These are phyloP conservation scores for Allophyes oxyacanthae DNA, from an alignment of 2,888 invertebrate genomes.

Conservation along the genomic window DNA sequence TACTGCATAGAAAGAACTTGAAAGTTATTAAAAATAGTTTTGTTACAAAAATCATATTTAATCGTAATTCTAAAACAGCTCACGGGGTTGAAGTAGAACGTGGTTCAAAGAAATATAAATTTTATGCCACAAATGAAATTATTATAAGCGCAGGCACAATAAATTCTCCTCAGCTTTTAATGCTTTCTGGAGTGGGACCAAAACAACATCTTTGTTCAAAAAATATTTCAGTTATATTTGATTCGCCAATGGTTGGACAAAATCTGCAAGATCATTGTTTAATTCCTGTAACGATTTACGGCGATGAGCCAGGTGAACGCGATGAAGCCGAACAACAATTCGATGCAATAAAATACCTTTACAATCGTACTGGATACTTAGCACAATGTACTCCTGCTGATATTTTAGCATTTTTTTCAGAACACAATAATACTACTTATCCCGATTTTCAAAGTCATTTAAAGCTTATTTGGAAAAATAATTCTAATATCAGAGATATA, in stretches of 20 bases:
- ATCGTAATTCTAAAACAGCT: slow-evolving; percentile 2
- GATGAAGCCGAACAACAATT: slow-evolving; percentile 61
- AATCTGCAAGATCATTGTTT: slow-evolving; percentile 88
- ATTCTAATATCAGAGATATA: neutral
- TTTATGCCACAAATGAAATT: slow-evolving; percentile 76
- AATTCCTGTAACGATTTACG: slow-evolving; percentile 74
- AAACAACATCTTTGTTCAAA: slow-evolving; percentile 70
- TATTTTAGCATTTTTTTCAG: slow-evolving; percentile 70
- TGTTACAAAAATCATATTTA: slow-evolving; percentile 33
- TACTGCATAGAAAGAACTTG: slow-evolving; percentile 65
- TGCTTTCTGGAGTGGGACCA: slow-evolving; percentile 87
- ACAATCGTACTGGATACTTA: slow-evolving; percentile 84
- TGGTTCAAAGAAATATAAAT: slow-evolving; percentile 14
- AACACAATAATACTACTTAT: slow-evolving; percentile 62
- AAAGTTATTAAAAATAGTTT: slow-evolving; percentile 62
- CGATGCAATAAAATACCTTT: slow-evolving; percentile 82
- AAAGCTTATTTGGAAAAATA: slow-evolving; percentile 67
- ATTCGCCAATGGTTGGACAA: slow-evolving; percentile 83
- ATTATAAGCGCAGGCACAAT: slow-evolving; percentile 83
- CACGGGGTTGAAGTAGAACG: slow-evolving; percentile 26
- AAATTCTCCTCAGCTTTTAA: slow-evolving; percentile 84
- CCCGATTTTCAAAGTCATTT: slow-evolving; percentile 73
- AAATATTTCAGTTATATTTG: slow-evolving; percentile 71
- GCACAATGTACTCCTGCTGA: slow-evolving; percentile 87
- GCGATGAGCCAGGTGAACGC: slow-evolving; percentile 63